Percentiles rank a stretch among this genome's conserved stretches.
Conservation (phyloP, 2,113 vertebrate genomes). For the Hypanus sabinus region DNA sequence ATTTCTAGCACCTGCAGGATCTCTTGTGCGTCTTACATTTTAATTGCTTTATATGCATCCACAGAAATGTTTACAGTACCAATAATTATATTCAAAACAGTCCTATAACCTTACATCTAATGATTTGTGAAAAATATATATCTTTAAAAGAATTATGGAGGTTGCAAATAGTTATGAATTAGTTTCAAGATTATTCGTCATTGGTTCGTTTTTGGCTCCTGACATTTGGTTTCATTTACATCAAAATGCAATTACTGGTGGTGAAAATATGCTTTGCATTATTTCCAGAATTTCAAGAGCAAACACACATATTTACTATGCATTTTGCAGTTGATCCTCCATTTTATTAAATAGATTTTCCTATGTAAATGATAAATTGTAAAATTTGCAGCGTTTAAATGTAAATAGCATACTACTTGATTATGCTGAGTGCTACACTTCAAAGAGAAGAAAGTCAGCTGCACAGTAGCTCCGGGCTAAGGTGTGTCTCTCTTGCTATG, state of each 20-base stretch:
- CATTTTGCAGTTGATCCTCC: background rate
- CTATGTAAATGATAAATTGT: background rate
- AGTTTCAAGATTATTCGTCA: too few relatives aligned
- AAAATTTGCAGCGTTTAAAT: background rate
- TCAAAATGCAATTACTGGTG: background rate
- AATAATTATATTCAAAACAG: background rate
- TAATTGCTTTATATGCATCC: background rate
- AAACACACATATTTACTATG: background rate
- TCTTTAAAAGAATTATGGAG: background rate
- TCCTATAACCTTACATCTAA: background rate
- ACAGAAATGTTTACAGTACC: background rate
- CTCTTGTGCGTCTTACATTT: too few relatives aligned
- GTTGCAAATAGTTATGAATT: too few relatives aligned
- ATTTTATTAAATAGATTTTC: background rate
- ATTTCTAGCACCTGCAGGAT: too few relatives aligned
- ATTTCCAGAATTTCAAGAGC: background rate
- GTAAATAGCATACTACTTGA: constrained; percentile 36
- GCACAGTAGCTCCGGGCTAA: constrained; percentile 61
- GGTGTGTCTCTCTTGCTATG: constrained; percentile 60
- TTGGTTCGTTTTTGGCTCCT: too few relatives aligned
- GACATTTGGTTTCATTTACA: too few relatives aligned
- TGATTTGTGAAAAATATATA: constrained; percentile 2
- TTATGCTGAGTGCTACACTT: constrained; percentile 48
- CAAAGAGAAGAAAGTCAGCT: constrained; percentile 52
- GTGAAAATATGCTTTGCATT: background rate